phyloP scores from a whole-genome alignment of 2,113 vertebrate species.

The Charina bottae region DNA sequence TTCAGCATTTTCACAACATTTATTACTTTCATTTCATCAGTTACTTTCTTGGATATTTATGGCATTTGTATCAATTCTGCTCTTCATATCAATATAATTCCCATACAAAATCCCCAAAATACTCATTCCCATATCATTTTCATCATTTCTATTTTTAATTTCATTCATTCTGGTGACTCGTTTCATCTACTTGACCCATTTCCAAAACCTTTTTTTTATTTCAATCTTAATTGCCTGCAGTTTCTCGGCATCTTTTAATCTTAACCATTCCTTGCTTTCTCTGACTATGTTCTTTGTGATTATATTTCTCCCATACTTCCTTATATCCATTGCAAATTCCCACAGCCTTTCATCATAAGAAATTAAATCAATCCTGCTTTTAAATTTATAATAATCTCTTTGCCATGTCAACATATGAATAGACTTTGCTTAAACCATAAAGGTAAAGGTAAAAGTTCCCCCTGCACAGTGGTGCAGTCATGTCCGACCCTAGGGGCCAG shows the following conservation, averaged over 20 bases:
- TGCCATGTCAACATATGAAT: neutral
- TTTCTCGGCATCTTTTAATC: neutral
- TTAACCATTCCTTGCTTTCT: neutral
- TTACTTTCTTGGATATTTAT: neutral
- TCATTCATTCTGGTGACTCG: neutral
- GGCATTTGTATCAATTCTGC: neutral
- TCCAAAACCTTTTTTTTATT: neutral
- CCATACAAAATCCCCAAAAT: neutral
- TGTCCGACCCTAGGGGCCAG: no score
- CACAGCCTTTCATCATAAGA: neutral
- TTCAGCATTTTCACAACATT: neutral
- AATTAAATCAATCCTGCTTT: neutral
- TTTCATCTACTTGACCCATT: neutral
- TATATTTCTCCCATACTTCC: neutral
- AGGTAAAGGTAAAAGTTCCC: no score
- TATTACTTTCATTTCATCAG: neutral
- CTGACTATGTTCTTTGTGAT: neutral
- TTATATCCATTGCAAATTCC: neutral
- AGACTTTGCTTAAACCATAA: neutral
- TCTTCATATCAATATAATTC: neutral
- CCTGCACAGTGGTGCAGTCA: no score
- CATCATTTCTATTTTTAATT: neutral
- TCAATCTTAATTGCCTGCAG: neutral
- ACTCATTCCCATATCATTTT: neutral
- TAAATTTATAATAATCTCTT: neutral